phyloP scores from a whole-genome alignment of 30 jellyfish, hydroid and myxozoan genomes.

The Pseudorhiza aurosa region DNA sequence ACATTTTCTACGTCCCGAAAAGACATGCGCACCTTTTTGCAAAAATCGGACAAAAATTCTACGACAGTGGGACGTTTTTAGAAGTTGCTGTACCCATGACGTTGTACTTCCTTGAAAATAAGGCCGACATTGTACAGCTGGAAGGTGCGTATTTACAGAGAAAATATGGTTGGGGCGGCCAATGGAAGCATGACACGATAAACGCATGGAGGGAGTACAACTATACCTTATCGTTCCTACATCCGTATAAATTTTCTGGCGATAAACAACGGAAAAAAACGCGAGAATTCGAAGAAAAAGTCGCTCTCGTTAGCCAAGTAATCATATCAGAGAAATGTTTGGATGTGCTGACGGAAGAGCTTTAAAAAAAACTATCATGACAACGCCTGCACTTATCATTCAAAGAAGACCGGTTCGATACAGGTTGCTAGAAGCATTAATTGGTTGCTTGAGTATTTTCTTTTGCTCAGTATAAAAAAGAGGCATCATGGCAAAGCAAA shows the following conservation, averaged over 20 bases:
- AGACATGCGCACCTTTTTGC: constrained; percentile 22
- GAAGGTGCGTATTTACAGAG: constrained; percentile 47
- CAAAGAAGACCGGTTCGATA: too few relatives aligned
- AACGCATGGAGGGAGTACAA: constrained; percentile 21
- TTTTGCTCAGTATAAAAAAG: too few relatives aligned
- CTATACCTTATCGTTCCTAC: constrained; percentile 21
- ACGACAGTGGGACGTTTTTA: constrained; percentile 31
- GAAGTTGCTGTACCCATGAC: constrained; percentile 74
- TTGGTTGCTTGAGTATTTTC: too few relatives aligned
- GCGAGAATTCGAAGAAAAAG: constrained; percentile 21
- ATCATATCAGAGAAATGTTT: constrained; percentile 1
- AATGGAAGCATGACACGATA: neutral
- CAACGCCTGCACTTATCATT: too few relatives aligned
- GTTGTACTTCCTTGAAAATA: constrained; percentile 17
- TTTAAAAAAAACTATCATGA: too few relatives aligned
- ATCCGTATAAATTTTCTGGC: constrained; percentile 58
- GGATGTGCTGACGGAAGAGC: too few relatives aligned
- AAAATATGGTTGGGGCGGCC: constrained; percentile 38
- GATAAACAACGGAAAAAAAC: constrained; percentile 8
- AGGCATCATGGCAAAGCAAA: too few relatives aligned
- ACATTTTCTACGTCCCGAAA: constrained; percentile 61
- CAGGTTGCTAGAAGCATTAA: too few relatives aligned
- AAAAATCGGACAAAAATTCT: constrained; percentile 26
- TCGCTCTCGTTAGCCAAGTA: neutral
- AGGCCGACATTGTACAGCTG: constrained; percentile 4